A percentile compares a stretch with the other conserved stretches of the same genome.
These are phyloP conservation scores for Suncus etruscus DNA, from an alignment of 2,113 vertebrate genomes.

Conservation along the genomic window DNA sequence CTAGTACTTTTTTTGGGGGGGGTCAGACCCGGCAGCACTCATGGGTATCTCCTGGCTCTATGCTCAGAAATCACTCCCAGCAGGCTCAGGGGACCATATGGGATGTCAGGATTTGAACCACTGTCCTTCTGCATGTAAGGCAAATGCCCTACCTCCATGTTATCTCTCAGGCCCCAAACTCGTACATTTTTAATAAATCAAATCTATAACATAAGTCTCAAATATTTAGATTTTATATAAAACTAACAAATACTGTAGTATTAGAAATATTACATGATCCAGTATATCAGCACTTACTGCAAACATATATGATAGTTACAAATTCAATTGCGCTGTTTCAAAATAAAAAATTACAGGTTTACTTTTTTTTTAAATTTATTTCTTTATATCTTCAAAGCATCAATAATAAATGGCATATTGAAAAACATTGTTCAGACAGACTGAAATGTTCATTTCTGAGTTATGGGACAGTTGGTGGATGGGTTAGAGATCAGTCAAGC, in stretches of 20 bases:
- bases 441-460: constrained; percentile 24
- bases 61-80: no score
- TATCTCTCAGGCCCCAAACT: neutral
- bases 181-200: constrained; percentile 7
- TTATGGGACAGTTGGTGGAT: neutral
- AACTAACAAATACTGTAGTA: neutral
- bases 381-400: neutral
- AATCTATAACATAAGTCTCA: constrained; percentile 12
- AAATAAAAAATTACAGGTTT: neutral
- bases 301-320: neutral
- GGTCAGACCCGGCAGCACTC: no score
- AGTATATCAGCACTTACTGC: neutral
- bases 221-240: constrained; percentile 11
- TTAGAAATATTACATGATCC: neutral
- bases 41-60: no score
- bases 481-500: neutral
- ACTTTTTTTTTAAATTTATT: constrained; percentile 6
- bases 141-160: no score
- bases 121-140: no score
- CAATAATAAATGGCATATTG: neutral
- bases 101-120: no score
- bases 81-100: no score
- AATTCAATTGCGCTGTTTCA: constrained; percentile 31
- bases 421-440: constrained; percentile 22
- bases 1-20: no score